Evolutionary conservation across 2,797 vertebrate species (phyloP).

Genomic region (Pseudochaenichthys georgianus): DNA sequence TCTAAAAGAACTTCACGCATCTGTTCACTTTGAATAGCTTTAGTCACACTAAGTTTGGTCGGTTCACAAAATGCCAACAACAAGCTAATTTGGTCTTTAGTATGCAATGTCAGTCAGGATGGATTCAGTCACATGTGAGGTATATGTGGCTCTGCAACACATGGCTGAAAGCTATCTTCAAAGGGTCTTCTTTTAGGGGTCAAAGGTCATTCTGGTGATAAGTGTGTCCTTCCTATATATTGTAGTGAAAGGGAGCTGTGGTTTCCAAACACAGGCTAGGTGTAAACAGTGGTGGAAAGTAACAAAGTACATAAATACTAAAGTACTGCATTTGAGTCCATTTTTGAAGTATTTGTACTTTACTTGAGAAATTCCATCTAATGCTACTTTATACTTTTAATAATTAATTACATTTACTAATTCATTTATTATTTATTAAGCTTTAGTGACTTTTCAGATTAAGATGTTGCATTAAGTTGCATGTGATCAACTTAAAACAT

Average conservation of each 20-base stretch:
- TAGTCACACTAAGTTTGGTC: background rate
- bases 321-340: too few species aligned
- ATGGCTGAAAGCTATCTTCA: constrained; percentile 42
- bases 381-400: too few species aligned
- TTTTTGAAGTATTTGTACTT: too few species aligned
- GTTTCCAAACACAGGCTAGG: background rate
- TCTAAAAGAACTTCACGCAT: background rate
- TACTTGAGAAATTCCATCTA: too few species aligned
- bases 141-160: constrained; percentile 17
- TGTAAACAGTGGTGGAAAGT: background rate
- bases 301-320: too few species aligned
- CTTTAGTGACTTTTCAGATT: too few species aligned
- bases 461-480: too few species aligned
- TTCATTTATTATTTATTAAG: too few species aligned
- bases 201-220: constrained; percentile 34
- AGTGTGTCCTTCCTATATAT: constrained; percentile 17
- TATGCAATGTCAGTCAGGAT: constrained; percentile 4
- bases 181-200: constrained; percentile 23
- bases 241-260: constrained; percentile 20
- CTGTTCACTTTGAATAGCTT: background rate
- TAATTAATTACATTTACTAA: too few species aligned
- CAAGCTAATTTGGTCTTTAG: background rate
- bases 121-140: constrained; percentile 23
- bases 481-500: too few species aligned
- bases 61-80: constrained; percentile 5